Evolutionary conservation across 2,797 vertebrate genomes (phyloP).

Genomic region (Coregonus sp.): DNA sequence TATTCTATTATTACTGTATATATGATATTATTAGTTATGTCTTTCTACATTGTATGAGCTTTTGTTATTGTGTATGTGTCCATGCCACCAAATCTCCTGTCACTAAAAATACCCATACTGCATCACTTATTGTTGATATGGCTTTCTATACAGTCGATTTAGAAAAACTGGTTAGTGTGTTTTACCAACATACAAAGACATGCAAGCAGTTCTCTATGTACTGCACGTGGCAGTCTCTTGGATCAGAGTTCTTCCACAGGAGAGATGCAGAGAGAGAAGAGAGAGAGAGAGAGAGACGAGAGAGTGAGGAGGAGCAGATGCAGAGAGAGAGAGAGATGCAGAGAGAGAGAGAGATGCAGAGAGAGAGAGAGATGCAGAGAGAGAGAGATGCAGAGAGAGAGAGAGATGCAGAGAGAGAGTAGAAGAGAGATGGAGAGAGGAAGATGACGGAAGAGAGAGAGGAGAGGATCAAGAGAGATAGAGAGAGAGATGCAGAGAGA

Average conservation of each 20-base stretch:
- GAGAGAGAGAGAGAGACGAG: neutral
- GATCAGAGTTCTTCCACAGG: neutral
- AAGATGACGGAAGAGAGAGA: no score
- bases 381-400: no score
- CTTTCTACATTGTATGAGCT: constrained; percentile 33
- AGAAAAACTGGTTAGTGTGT: neutral
- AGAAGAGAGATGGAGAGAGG: no score
- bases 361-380: no score
- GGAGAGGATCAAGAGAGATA: no score
- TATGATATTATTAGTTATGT: constrained; percentile 33
- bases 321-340: neutral
- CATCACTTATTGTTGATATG: neutral
- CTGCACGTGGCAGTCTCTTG: neutral
- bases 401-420: no score
- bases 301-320: no score
- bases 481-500: neutral
- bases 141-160: neutral
- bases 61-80: neutral
- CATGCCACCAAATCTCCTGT: neutral
- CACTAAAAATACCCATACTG: neutral
- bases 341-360: neutral
- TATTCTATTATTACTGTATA: constrained; percentile 31
- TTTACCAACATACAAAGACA: neutral
- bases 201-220: neutral
- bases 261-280: neutral